Percentiles rank a stretch among this genome's conserved stretches.
Conservation (phyloP, 2,888 invertebrate species). For the Brachylomia viminalis region DNA sequence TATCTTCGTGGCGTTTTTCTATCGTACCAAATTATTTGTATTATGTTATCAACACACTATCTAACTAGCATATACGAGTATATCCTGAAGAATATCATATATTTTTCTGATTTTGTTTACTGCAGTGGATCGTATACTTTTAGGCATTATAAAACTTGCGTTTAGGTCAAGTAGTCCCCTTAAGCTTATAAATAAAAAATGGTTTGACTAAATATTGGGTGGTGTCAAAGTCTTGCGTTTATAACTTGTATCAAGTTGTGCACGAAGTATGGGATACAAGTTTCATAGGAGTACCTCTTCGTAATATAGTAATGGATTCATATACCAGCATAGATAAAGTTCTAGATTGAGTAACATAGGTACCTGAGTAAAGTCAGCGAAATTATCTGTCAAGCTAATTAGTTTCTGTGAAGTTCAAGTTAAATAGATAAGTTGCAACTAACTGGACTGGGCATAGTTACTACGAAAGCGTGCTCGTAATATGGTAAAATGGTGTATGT, state of each 20-base stretch:
- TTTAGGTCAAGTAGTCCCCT: no score
- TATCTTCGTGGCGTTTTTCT: no score
- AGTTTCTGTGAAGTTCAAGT: constrained; percentile 16
- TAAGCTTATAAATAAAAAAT: background rate
- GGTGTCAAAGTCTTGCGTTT: background rate
- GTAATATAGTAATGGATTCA: background rate
- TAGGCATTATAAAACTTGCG: no score
- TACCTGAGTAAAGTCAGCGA: background rate
- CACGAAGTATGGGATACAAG: background rate
- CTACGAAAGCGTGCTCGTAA: constrained; percentile 36
- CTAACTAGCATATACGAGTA: no score
- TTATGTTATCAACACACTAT: no score
- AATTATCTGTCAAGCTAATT: background rate
- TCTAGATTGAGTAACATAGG: background rate
- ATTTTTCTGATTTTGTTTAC: no score
- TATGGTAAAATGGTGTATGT: constrained; percentile 40
- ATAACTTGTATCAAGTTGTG: background rate
- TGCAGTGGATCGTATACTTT: no score
- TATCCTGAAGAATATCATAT: no score
- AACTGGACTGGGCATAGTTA: background rate
- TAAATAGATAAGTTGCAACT: constrained; percentile 6
- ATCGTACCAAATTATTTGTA: no score
- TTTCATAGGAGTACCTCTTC: background rate
- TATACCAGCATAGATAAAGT: background rate
- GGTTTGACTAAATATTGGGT: background rate